Evolutionary conservation across 2,888 invertebrate genomes (phyloP).

Genomic region (Mycogona germanica): DNA sequence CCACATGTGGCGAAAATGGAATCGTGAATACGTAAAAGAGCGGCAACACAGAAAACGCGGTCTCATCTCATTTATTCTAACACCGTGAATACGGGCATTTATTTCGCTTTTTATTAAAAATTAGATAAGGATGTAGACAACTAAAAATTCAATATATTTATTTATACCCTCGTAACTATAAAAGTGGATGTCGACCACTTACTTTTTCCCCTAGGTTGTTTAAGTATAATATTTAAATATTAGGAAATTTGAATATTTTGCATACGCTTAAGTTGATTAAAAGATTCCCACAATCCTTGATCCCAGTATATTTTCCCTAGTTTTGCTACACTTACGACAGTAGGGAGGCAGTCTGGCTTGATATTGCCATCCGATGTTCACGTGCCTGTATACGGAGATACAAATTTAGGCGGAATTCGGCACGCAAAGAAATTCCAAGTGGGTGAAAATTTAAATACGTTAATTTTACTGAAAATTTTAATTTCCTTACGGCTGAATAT

Average conservation of each 20-base stretch:
- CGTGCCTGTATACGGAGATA: conserved; percentile 40
- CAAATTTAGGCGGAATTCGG: neutral
- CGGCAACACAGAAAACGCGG: too few species aligned
- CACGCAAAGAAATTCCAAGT: neutral
- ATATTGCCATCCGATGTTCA: conserved; percentile 75
- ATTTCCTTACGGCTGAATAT: conserved; percentile 34
- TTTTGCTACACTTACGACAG: conserved; percentile 27
- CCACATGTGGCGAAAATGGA: too few species aligned
- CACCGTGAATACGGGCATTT: too few species aligned
- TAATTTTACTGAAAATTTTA: conserved; percentile 13
- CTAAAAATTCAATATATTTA: too few species aligned
- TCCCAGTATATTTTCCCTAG: conserved; percentile 19
- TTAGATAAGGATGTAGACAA: too few species aligned
- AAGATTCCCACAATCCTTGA: neutral
- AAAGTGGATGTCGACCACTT: too few species aligned
- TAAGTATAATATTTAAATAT: too few species aligned
- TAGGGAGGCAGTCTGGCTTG: conserved; percentile 64
- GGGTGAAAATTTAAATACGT: neutral
- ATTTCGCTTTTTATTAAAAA: too few species aligned
- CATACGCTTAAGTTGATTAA: neutral
- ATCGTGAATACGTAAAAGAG: too few species aligned
- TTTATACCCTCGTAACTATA: too few species aligned
- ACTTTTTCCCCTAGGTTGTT: too few species aligned
- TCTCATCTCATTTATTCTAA: too few species aligned
- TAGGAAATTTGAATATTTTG: neutral